Percentiles rank a stretch among this genome's conserved stretches.
Conservation (phyloP, 1,140 invertebrate species). For the Nomia melanderi region DNA sequence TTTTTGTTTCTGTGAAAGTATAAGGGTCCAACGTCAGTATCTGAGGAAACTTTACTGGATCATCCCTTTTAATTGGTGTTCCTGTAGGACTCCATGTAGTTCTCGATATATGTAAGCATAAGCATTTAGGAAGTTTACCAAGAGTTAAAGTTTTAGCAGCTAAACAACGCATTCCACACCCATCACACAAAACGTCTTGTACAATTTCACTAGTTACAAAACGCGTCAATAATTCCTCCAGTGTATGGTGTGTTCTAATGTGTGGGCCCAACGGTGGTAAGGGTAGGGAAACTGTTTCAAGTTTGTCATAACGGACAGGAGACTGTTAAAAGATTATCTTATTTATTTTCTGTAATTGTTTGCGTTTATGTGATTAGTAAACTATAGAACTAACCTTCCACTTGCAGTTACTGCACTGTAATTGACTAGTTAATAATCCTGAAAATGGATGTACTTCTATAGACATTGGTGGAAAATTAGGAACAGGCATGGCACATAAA, state of each 20-base stretch:
- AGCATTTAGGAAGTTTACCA: constrained; percentile 91
- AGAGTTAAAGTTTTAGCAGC: constrained; percentile 90
- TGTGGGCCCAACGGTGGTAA: constrained; percentile 83
- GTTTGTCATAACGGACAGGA: constrained; percentile 93
- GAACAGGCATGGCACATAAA: constrained; percentile 69
- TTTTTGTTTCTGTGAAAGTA: constrained; percentile 83
- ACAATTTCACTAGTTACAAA: constrained; percentile 93
- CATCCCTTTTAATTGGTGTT: constrained; percentile 89
- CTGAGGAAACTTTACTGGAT: constrained; percentile 93
- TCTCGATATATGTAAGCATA: constrained; percentile 93
- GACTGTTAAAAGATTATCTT: constrained; percentile 82
- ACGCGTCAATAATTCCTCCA: constrained; percentile 88
- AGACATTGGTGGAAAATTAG: constrained; percentile 63
- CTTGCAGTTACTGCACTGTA: constrained; percentile 90
- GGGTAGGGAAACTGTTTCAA: constrained; percentile 91
- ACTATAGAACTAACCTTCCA: constrained; percentile 83
- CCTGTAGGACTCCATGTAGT: constrained; percentile 91
- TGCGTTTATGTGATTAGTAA: constrained; percentile 11
- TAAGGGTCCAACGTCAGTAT: constrained; percentile 90
- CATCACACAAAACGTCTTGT: constrained; percentile 90
- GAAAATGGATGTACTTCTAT: constrained; percentile 85
- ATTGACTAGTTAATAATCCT: constrained; percentile 91
- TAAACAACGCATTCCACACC: constrained; percentile 83
- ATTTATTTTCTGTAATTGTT: constrained; percentile 33
- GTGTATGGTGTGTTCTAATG: constrained; percentile 81